A percentile compares a stretch with the other conserved stretches of the same genome.
These are phyloP conservation scores for Eucriotettix oculatus DNA, from an alignment of 2,888 invertebrate species.

Conservation along the genomic window DNA sequence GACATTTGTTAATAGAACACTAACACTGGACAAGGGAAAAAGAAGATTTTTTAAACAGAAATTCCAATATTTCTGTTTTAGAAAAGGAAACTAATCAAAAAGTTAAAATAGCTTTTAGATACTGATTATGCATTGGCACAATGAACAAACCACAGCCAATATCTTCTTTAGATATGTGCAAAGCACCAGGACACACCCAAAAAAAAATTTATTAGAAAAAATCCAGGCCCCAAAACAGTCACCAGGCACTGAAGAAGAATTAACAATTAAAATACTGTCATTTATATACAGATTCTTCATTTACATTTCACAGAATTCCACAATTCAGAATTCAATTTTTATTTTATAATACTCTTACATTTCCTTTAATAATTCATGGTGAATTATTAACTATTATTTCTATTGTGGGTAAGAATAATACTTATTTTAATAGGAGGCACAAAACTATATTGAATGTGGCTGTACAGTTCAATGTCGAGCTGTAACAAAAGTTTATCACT, in stretches of 20 bases:
- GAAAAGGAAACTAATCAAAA: too few relatives aligned
- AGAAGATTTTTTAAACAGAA: neutral
- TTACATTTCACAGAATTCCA: neutral
- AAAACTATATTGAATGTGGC: neutral
- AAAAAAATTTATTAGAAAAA: neutral
- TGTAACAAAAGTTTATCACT: neutral
- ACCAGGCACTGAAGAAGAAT: constrained; percentile 5
- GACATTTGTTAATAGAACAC: neutral
- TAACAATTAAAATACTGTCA: constrained; percentile 5
- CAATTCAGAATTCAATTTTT: neutral
- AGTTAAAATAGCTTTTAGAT: too few relatives aligned
- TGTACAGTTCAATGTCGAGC: neutral
- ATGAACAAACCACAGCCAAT: too few relatives aligned
- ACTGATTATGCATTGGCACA: too few relatives aligned
- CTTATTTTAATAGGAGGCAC: neutral
- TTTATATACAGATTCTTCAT: constrained; percentile 3
- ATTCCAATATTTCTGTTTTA: neutral
- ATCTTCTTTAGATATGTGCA: too few relatives aligned
- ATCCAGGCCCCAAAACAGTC: constrained; percentile 1
- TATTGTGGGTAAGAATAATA: neutral
- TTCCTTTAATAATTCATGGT: neutral
- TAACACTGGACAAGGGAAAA: neutral
- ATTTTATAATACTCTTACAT: neutral
- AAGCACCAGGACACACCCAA: too few relatives aligned
- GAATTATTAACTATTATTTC: neutral